Percentiles rank a stretch among this genome's conserved stretches.
phyloP scores from a whole-genome alignment of 2,797 vertebrate genomes.

The Gallinago stenura region DNA sequence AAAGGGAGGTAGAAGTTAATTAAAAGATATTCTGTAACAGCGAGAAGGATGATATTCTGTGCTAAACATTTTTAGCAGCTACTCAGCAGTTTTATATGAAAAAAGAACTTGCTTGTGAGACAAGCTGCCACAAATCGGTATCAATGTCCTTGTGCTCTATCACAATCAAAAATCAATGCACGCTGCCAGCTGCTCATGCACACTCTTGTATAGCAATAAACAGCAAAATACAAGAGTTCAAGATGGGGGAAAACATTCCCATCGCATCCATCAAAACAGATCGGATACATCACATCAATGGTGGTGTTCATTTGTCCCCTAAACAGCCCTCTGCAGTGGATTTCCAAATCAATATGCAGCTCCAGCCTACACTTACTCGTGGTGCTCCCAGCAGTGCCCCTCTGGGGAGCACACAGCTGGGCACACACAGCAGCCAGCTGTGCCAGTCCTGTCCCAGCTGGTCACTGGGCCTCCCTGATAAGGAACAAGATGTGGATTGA shows the following conservation, averaged over 20 bases:
- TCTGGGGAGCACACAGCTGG: not conserved
- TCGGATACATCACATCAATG: rapidly evolving
- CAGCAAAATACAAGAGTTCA: not conserved
- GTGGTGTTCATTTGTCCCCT: not conserved
- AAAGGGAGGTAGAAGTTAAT: not conserved
- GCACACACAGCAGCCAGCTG: not conserved
- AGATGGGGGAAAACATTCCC: rapidly evolving
- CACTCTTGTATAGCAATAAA: not conserved
- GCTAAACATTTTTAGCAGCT: not conserved
- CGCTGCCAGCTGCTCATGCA: rapidly evolving
- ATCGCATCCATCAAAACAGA: rapidly evolving
- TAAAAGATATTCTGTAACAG: not conserved
- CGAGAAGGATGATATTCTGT: not conserved
- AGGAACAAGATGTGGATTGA: not conserved
- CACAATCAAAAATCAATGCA: not conserved
- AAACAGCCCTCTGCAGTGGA: not conserved
- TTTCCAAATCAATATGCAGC: not conserved
- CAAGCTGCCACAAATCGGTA: not conserved
- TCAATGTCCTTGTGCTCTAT: not conserved
- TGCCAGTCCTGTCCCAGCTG: not conserved
- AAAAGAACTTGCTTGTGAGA: not conserved
- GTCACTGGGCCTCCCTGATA: rapidly evolving
- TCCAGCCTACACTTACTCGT: rapidly evolving
- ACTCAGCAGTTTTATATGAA: not conserved
- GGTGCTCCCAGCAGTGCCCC: not conserved